Evolutionary conservation across 2,113 vertebrate species (phyloP).

Genomic region (Bettongia penicillata): DNA sequence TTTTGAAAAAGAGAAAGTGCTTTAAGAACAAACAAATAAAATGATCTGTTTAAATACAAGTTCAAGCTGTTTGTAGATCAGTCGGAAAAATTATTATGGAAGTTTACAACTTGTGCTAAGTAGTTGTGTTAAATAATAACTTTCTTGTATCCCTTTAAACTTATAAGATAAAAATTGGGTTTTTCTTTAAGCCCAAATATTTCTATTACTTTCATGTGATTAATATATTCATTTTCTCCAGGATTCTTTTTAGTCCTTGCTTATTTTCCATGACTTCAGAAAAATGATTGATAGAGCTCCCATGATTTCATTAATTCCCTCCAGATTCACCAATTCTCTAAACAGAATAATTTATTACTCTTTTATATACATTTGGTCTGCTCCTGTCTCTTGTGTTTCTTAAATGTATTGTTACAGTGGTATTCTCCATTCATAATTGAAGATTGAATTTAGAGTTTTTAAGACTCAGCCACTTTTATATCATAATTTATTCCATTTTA

Average conservation of each 20-base stretch:
- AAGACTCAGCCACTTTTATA: background rate
- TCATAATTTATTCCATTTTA: background rate
- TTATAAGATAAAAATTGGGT: background rate
- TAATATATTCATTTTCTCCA: background rate
- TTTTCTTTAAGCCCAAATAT: conserved; percentile 48
- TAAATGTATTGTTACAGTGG: background rate
- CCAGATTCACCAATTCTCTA: conserved; percentile 45
- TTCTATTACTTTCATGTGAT: conserved; percentile 49
- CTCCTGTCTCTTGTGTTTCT: background rate
- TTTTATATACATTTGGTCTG: conserved; percentile 38
- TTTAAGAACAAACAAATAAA: background rate
- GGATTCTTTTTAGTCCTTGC: background rate
- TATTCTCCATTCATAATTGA: background rate
- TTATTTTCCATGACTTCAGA: conserved; percentile 54
- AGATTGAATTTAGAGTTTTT: conserved; percentile 35
- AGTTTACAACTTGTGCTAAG: conserved; percentile 31
- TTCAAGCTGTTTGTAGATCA: conserved; percentile 14
- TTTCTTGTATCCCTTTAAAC: conserved; percentile 37
- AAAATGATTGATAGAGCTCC: background rate
- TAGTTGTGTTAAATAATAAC: background rate
- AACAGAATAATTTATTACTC: background rate
- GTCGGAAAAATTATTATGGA: conserved; percentile 44
- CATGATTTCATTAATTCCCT: conserved; percentile 64
- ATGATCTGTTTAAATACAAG: background rate
- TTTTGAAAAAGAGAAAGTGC: background rate